Evolutionary conservation across 1,140 invertebrate genomes (phyloP), one percentile per base, ranked within the genome.

Genomic region (Drosophila aff.): DNA sequence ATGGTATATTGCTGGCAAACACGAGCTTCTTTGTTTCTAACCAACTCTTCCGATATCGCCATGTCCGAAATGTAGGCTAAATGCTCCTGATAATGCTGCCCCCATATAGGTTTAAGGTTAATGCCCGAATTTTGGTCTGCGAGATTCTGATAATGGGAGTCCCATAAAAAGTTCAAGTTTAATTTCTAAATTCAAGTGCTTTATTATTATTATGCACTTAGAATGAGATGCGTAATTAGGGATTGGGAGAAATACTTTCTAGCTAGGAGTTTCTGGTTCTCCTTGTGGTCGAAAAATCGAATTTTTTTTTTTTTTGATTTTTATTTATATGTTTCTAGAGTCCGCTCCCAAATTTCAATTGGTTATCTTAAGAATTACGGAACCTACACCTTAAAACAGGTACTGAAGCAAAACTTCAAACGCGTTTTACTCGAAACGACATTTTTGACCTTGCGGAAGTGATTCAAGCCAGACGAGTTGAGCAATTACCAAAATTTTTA

Each of bases 21-120:
- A 40, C 36, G 36, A 57, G 21, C 21, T 23, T 57, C 53, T 57
- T 40, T 57, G 36, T 57, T 23, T 40, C 9, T 26, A 26, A 57
- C 21, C 21, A 57, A 40, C 8, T 57, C 36, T 26, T 38, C 15
- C 6, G 36, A 26, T 26, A 38, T 55, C 1, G 52, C 18, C 52
- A 15, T 1, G 18, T 16, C 0, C 5, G 0, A 38, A 57, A 40
- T 57, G 36, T 57, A n/a, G 53, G 36, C 21, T 40, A 40, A 55
- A 4, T 16, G 18, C 3, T 40, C 3, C 33, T 38, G 50, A 53
- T 53, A 53, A 53, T 15, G n/a, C n/a, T 16, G 23, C 21, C 21
- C 23, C 11, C 50, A 53, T 36, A 36, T 18, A 15, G 31, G 10
- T 18, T 52, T 2, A 7, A 52, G 49, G 10, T 31, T 3, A 31